These are phyloP conservation scores for Scolanthus callimorphus DNA, from an alignment of 92 coral and sea anemone species.

Conservation along the genomic window DNA sequence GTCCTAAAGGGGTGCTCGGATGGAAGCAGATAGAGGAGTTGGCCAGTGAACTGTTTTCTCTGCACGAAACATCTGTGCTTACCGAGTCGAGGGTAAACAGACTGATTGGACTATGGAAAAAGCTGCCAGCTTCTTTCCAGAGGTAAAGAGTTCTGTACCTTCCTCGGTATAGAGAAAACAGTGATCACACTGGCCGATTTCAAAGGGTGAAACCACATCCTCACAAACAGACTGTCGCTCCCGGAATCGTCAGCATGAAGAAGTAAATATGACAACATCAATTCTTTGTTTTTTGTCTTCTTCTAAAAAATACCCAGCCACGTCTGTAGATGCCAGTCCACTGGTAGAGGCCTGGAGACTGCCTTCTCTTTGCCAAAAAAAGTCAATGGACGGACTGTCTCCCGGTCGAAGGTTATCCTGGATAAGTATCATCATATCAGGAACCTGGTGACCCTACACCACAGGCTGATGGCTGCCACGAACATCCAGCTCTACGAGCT, in stretches of 20 bases:
- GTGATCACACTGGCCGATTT: not conserved
- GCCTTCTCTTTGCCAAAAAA: not conserved
- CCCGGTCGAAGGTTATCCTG: not conserved
- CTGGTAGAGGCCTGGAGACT: not conserved
- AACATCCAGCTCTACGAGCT: not conserved
- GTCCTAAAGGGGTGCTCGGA: too few species aligned
- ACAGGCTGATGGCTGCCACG: not conserved
- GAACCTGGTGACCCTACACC: not conserved
- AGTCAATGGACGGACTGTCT: not conserved
- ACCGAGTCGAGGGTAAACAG: too few species aligned
- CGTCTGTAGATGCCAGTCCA: not conserved
- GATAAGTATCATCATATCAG: too few species aligned
- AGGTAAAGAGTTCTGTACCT: conserved; percentile 12
- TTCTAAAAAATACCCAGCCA: too few species aligned
- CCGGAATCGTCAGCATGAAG: not conserved
- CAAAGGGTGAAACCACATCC: not conserved
- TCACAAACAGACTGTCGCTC: not conserved
- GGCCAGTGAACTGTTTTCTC: too few species aligned
- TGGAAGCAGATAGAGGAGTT: too few species aligned
- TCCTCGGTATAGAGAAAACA: conserved; percentile 1
- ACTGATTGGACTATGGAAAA: conserved; percentile 7
- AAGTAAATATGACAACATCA: too few species aligned
- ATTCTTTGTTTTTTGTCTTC: too few species aligned
- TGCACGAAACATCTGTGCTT: too few species aligned
- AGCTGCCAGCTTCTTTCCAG: conserved; percentile 12